phyloP scores from a whole-genome alignment of 2,797 vertebrate species.

The Dipus sagitta region DNA sequence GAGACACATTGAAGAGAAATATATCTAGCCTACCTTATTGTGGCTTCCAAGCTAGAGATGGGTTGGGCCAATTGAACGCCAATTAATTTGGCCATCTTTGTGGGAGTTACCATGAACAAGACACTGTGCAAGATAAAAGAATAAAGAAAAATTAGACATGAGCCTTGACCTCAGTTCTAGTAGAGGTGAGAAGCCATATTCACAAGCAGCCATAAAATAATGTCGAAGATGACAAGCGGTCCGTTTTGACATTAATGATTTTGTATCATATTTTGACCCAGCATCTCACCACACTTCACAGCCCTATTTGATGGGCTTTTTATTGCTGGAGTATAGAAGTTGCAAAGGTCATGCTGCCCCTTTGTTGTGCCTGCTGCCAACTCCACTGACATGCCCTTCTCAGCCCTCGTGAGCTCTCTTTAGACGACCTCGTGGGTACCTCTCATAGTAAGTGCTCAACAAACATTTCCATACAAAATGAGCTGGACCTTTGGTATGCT shows the following conservation, averaged over 20 bases:
- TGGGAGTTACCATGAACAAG: background rate
- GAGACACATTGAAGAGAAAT: background rate
- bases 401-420: background rate
- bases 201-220: background rate
- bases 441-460: conserved; percentile 51
- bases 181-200: background rate
- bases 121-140: background rate
- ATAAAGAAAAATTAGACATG: background rate
- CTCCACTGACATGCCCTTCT: background rate
- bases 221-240: background rate
- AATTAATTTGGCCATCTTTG: background rate
- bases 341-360: background rate
- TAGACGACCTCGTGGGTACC: background rate
- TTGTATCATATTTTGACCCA: conserved; percentile 21
- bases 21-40: background rate
- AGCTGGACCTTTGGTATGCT: background rate
- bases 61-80: background rate
- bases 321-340: background rate
- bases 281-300: background rate
- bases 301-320: conserved; percentile 10
- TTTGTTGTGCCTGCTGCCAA: background rate
- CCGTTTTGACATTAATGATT: conserved; percentile 49
- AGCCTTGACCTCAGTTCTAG: background rate
- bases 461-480: background rate
- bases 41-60: background rate